Evolutionary conservation across 92 coral and sea anemone species (phyloP).

Genomic region (Meandrina meandrites): DNA sequence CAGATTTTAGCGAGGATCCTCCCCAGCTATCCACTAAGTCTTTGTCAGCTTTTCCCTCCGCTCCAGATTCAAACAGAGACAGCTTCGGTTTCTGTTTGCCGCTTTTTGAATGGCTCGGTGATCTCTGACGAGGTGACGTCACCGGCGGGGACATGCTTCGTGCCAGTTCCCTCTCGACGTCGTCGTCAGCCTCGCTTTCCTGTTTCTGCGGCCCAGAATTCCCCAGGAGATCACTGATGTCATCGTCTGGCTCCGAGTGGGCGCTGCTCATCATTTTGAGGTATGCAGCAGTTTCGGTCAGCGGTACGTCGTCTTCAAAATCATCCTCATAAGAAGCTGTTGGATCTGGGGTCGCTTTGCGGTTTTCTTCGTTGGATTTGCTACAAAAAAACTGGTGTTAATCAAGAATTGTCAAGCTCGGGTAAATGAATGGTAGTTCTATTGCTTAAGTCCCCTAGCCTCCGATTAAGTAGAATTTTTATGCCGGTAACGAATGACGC

Average conservation of each 20-base stretch:
- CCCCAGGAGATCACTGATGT: conserved; percentile 57
- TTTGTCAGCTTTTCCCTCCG: conserved; percentile 58
- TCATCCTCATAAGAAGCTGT: conserved; percentile 83
- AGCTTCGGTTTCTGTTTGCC: conserved; percentile 81
- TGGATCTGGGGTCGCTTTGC: conserved; percentile 50
- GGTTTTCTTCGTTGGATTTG: conserved; percentile 38
- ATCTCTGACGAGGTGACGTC: conserved; percentile 76
- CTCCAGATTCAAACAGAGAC: conserved; percentile 76
- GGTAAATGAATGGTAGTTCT: not conserved
- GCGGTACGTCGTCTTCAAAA: conserved; percentile 91
- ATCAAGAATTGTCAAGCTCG: not conserved
- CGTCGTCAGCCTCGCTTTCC: conserved; percentile 82
- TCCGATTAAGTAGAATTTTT: too few species aligned
- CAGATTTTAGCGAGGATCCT: conserved; percentile 77
- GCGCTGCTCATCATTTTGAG: conserved; percentile 88
- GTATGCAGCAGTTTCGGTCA: conserved; percentile 92
- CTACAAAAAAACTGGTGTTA: not conserved
- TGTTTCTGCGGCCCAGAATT: conserved; percentile 57
- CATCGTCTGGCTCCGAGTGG: conserved; percentile 75
- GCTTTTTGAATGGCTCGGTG: conserved; percentile 62
- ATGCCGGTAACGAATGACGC: too few species aligned
- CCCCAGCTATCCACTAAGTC: conserved; percentile 88
- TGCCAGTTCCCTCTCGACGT: conserved; percentile 78
- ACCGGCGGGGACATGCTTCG: conserved; percentile 83
- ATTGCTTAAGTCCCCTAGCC: too few species aligned